phyloP scores from a whole-genome alignment of 2,888 invertebrate genomes.

The Mermis nigrescens region DNA sequence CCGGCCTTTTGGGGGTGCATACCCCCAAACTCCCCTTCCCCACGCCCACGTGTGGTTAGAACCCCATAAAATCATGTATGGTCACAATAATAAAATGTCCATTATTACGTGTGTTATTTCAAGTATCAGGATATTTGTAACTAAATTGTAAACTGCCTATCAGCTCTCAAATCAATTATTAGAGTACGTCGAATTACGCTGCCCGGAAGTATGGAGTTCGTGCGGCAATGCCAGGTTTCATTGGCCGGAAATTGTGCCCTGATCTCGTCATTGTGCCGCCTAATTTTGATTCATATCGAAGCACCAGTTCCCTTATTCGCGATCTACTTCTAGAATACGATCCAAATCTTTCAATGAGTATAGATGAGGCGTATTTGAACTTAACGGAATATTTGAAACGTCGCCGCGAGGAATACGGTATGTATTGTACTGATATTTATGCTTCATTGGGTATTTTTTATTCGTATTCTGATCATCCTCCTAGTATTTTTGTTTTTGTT shows the following conservation, averaged over 20 bases:
- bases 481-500: too few relatives aligned
- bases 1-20: too few relatives aligned
- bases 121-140: too few relatives aligned
- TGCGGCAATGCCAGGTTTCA: conserved; percentile 46
- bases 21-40: too few relatives aligned
- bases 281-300: conserved; percentile 39
- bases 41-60: too few relatives aligned
- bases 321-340: conserved; percentile 40
- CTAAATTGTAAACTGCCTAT: background rate
- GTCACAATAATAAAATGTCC: too few relatives aligned
- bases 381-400: conserved; percentile 36
- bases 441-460: too few relatives aligned
- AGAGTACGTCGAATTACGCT: conserved; percentile 44
- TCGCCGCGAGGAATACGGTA: too few relatives aligned
- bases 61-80: too few relatives aligned
- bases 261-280: conserved; percentile 39
- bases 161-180: conserved; percentile 9
- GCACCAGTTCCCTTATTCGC: conserved; percentile 32
- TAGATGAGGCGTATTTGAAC: conserved; percentile 45
- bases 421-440: too few relatives aligned
- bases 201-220: conserved; percentile 43
- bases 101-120: too few relatives aligned
- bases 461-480: too few relatives aligned
- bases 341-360: conserved; percentile 36
- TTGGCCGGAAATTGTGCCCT: conserved; percentile 43